Evolutionary conservation across 2,113 vertebrate species (phyloP).

Genomic region (Todiramphus chloris): DNA sequence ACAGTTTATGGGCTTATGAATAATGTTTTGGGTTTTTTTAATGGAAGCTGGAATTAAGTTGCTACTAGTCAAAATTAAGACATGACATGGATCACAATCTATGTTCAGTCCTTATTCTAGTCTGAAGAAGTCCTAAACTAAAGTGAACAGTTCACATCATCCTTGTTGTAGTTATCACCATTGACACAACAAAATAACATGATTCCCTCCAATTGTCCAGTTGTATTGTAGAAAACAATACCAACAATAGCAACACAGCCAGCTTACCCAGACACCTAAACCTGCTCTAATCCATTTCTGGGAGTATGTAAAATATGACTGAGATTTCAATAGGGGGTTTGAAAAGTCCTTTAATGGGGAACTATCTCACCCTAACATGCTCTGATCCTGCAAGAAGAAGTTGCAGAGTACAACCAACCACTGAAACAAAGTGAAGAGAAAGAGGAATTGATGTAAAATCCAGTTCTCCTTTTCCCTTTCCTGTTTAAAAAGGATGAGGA

Average conservation of each 20-base stretch:
- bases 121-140: not conserved
- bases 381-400: not conserved
- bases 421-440: not conserved
- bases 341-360: not conserved
- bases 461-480: slow-evolving; percentile 2
- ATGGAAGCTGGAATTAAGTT: not conserved
- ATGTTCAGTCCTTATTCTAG: not conserved
- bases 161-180: not conserved
- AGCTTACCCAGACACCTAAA: not conserved
- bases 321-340: not conserved
- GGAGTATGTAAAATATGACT: not conserved
- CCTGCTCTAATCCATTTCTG: not conserved
- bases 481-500: not conserved
- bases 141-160: not conserved
- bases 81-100: not conserved
- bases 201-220: not conserved
- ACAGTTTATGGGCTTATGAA: not conserved
- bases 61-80: not conserved
- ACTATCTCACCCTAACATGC: not conserved
- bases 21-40: not conserved
- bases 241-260: not conserved
- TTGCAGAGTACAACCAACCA: not conserved
- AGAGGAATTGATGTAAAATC: not conserved
- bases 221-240: not conserved
- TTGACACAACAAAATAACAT: not conserved